Conservation (phyloP, 2,113 vertebrate species). For the Rhombomys opimus region DNA sequence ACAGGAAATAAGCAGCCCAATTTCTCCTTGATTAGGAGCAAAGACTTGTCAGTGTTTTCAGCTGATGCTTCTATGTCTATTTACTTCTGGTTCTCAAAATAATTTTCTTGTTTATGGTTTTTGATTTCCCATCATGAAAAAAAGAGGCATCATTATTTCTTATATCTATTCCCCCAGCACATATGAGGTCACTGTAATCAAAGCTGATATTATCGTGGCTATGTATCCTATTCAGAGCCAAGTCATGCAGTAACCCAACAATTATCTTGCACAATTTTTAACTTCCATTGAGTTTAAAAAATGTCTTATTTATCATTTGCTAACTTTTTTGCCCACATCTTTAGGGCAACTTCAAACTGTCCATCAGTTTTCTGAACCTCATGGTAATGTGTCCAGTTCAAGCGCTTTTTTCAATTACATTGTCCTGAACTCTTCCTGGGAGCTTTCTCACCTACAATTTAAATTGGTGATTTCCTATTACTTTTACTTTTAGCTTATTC, state of each 20-base stretch:
- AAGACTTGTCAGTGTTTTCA: not conserved
- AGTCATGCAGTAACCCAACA: not conserved
- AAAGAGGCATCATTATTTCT: not conserved
- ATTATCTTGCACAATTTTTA: not conserved
- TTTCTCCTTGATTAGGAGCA: not conserved
- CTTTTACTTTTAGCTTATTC: not conserved
- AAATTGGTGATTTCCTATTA: not conserved
- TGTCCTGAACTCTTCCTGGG: not conserved
- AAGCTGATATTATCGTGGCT: not conserved
- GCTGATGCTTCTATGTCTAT: not conserved
- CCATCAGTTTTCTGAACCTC: not conserved
- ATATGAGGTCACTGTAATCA: not conserved
- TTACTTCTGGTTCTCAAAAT: not conserved
- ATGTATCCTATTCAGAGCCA: not conserved
- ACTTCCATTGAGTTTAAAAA: not conserved
- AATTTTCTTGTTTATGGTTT: not conserved
- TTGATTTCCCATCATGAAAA: not conserved
- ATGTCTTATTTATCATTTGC: not conserved
- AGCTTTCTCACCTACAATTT: not conserved
- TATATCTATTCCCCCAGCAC: not conserved
- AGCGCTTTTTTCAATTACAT: not conserved
- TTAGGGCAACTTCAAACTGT: not conserved
- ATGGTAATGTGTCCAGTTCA: not conserved
- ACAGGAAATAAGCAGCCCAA: not conserved
- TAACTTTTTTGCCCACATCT: not conserved